These are phyloP conservation scores for Pycnomerus fuliginosus DNA, from an alignment of 2,888 invertebrate species.

Conservation along the genomic window DNA sequence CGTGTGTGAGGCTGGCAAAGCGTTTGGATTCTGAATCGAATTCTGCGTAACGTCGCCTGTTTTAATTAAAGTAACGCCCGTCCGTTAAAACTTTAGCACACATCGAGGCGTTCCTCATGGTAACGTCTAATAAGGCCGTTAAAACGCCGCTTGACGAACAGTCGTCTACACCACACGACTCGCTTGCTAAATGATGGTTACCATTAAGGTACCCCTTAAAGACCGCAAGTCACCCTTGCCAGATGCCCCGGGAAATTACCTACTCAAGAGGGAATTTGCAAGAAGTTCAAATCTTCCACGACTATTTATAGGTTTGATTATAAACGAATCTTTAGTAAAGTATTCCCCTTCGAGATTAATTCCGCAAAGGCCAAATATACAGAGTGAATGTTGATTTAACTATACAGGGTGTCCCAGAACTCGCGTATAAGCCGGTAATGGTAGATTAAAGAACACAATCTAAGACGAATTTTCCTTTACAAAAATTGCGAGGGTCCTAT, in stretches of 20 bases:
- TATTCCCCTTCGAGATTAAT: too few species aligned
- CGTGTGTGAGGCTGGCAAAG: slow-evolving; percentile 78
- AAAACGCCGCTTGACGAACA: slow-evolving; percentile 17
- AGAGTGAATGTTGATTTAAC: too few species aligned
- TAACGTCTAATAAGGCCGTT: slow-evolving; percentile 16
- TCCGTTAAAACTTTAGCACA: slow-evolving; percentile 14
- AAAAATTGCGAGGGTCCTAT: too few species aligned
- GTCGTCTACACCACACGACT: slow-evolving; percentile 20
- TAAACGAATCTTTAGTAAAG: too few species aligned
- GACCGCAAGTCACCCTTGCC: slow-evolving; percentile 20
- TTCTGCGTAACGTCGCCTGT: slow-evolving; percentile 5
- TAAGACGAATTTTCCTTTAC: too few species aligned
- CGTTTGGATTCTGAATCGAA: slow-evolving; percentile 93
- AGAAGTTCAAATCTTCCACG: slow-evolving; percentile 2
- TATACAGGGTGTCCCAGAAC: too few species aligned
- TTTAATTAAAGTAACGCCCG: slow-evolving; percentile 14
- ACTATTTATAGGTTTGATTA: too few species aligned
- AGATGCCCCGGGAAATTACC: slow-evolving; percentile 8
- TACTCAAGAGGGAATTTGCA: slow-evolving; percentile 3
- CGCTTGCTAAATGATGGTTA: slow-evolving; percentile 30
- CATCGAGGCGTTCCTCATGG: slow-evolving; percentile 2
- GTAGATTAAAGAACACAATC: too few species aligned
- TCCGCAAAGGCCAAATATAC: too few species aligned
- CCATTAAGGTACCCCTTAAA: slow-evolving; percentile 26
- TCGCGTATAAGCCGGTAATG: too few species aligned